Base-by-base conservation (phyloP, 2,113 vertebrate species). In the Falcunculus frontatus region DNA sequence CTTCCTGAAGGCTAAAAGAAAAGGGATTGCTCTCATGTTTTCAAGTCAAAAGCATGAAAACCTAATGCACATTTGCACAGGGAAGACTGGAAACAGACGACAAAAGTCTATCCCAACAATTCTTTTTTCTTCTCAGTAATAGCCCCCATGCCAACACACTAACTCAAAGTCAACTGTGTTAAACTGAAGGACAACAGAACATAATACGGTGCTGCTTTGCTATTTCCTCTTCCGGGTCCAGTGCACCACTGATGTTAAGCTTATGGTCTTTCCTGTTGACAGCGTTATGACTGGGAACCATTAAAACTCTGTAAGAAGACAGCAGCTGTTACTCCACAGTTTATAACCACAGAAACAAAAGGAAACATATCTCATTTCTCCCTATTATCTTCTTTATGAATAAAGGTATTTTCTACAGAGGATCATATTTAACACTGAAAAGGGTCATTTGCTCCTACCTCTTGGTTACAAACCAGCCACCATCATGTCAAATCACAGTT, bases 1-100 rank as follows among this genome's bases (percentile, higher is more conserved):
- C 98, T 98, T 90, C 98, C 98, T 93, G 98, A 97, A 76, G 97
- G 96, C 98, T 98, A 39, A 88, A 95, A 79, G 63, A 67, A 52
- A 27, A 88, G 9, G 20, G 4, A 87, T 88, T 32, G 70, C 35
- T 69, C 4, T 46, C 30, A 37, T 16, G 0, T 47, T 78, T 84
- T 67, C 67, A 30, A 35, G 39, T 37, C 7, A 60, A 88, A 89
- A 29, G 14, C 46, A 53, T 19, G 30, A 85, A 86, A 95, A 70
- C 4, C 16, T 39, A 82, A 79, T 18, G 32, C 25, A 59, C 21
- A 3, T 56, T 67, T 84, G 46, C 49, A 35, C 17, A 83, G 16
- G 35, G 39, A 76, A 83, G 47, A 64, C 6, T 53, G 32, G 57
- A 65, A 95, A 74, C 22, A 67, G 50, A 39, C 6, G 6, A 88